Percentiles rank a stretch among this genome's conserved stretches.
Evolutionary conservation across 2,797 vertebrate species (phyloP).

Genomic region (Octomys mimax): DNA sequence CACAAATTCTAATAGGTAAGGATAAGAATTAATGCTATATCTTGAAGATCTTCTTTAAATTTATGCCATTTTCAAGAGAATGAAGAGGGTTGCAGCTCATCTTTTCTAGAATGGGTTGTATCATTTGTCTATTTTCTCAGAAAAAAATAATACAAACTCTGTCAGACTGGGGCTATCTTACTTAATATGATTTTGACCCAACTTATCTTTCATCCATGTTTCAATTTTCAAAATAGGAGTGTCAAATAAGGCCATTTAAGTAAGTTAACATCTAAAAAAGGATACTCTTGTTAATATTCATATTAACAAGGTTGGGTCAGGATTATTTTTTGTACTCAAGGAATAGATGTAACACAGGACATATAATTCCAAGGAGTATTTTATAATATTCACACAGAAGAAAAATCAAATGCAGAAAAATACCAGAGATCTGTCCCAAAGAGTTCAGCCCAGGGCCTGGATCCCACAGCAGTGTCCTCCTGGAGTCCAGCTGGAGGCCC

Average conservation of each 20-base stretch:
- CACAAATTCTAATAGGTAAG: background rate
- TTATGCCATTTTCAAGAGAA: background rate
- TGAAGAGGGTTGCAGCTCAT: background rate
- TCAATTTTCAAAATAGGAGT: conserved; percentile 2
- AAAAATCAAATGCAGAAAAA: background rate
- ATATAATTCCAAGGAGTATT: background rate
- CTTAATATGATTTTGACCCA: background rate
- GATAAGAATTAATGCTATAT: background rate
- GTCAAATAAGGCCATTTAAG: conserved; percentile 7
- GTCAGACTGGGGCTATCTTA: background rate
- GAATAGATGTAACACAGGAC: background rate
- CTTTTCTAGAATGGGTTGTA: background rate
- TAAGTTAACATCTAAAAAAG: background rate
- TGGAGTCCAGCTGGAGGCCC: background rate
- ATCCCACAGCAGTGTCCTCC: background rate
- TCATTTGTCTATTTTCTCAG: background rate
- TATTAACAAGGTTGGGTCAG: background rate
- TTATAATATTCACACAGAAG: background rate
- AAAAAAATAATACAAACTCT: background rate
- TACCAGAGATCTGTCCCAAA: background rate
- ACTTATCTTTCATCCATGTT: background rate
- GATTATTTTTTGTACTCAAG: background rate
- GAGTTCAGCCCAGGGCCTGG: background rate
- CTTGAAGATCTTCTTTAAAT: background rate
- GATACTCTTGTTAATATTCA: background rate